Evolutionary conservation across 2,113 vertebrate species (phyloP), one percentile per base, ranked within the genome.

Genomic region (Tragulus kanchil): DNA sequence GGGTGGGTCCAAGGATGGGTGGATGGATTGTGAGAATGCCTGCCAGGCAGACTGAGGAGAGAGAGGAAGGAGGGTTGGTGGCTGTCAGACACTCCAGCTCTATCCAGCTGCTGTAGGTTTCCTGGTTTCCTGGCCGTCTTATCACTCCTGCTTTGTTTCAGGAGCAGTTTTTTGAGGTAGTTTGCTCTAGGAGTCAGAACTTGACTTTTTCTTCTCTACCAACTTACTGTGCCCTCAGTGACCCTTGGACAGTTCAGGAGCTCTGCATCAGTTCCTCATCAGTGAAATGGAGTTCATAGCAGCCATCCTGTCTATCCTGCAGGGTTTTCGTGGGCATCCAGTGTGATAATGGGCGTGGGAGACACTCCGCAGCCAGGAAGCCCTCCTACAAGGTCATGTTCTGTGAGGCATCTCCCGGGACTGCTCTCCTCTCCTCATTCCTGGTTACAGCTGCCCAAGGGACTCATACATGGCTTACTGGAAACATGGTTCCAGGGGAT

Each of bases 251-350:
- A 77, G 48, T 31, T 71, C 31, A 89, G 88, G 64, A 89, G 75
- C 16, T 86, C 73, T 90, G 7, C 16, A 21, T 83, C 28, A 36
- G 17, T 67, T 92, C n/a, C 73, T 97, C 82, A 88, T 61, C 26
- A 54, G 3, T 28, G 26, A 82, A 52, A 59, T 23, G 3, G 36
- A 79, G 73, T 58, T 58, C 26, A 67, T 45, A 23, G 21, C 25
- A 10, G n/a, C 8, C n/a, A 64, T 67, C 26, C 42, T 48, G 6
- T 56, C 28, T 62, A 1, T 23, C 31, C 71, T 67, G 26, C 11
- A 2, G 59, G 26, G 71, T 71, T 85, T 79, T 56, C 28, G 36
- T 19, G 81, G 45, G 13, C 1, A 16, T 84, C 61, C 31, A 4
- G 79, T 28, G 65, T 5, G 54, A 45, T 17, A 48, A 65, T 2